Percentiles rank a stretch among this genome's conserved stretches.
These are phyloP conservation scores for Petrocephalus schoutedeni DNA, from an alignment of 2,797 vertebrate species.

Conservation along the genomic window DNA sequence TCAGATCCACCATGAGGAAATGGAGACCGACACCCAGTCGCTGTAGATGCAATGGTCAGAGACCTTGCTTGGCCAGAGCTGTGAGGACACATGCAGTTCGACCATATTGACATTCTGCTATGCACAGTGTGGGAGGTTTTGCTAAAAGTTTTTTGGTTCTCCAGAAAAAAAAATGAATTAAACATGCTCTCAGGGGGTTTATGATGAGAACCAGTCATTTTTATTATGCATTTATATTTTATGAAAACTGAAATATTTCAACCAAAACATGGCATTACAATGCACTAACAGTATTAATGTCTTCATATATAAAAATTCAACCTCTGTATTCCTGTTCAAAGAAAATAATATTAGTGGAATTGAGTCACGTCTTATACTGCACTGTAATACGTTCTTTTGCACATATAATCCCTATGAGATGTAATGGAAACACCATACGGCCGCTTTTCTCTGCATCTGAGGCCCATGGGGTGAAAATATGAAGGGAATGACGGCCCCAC, in stretches of 20 bases:
- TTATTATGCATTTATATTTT: neutral
- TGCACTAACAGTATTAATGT: neutral
- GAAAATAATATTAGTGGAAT: neutral
- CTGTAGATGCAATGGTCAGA: neutral
- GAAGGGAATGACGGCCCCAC: neutral
- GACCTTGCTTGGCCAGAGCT: neutral
- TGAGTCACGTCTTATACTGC: neutral
- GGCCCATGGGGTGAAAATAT: neutral
- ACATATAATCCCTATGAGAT: neutral
- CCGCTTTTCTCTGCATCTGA: neutral
- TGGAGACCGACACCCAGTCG: neutral
- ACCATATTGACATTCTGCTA: neutral
- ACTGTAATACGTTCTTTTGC: neutral
- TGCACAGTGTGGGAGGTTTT: neutral
- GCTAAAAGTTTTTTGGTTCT: neutral
- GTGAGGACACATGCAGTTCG: neutral
- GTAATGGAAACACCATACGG: neutral
- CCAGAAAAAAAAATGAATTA: neutral
- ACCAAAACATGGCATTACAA: neutral
- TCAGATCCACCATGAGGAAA: neutral
- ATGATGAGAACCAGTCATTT: neutral
- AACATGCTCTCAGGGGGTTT: neutral
- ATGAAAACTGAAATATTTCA: neutral
- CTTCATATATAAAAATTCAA: neutral
- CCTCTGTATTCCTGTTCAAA: neutral